Evolutionary conservation across 2,113 vertebrate species (phyloP), one percentile per base, ranked within the genome.

Genomic region (Tragulus kanchil): DNA sequence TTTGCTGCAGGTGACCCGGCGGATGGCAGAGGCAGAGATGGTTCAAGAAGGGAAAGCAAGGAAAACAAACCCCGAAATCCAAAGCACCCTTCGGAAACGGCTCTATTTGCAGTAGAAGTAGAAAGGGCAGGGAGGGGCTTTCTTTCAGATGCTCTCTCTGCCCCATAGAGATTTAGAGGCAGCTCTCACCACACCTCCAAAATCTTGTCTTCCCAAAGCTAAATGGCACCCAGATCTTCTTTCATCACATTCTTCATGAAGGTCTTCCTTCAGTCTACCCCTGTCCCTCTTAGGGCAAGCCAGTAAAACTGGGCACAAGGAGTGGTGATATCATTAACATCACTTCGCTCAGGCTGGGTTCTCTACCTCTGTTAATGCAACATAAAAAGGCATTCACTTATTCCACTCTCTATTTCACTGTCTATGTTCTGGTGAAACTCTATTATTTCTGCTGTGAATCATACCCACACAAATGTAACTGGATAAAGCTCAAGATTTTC

Each of bases 31-130:
- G 9, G 90, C 50, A 59, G 97, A 98, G 50, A 13, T 98, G 84
- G 6, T 95, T 54, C 94, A 97, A 26, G 98, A 85, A 85, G 98
- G 98, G 12, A 79, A 56, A 42, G 0, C 65, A 0, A 97, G 90
- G 56, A 98, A 98, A 94, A 81, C 93, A 84, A 98, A 98, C 59
- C 98, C 98, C 0, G 97, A 98, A 93, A 50, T 98, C 64, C 54
- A 95, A 42, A 98, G 97, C 96, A 98, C 98, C 8, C 98, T 98
- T 79, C 96, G 98, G 69, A 98, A 98, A 69, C 45, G 0, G 14
- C 95, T 98, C n/a, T 97, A 97, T 23, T 93, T 98, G 59, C 96
- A 97, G 3, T 97, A 94, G 89, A 73, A 71, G 52, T 12, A 36
- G 31, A 56, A 59, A 85, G 15, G n/a, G 50, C 13, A 8, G 10